A percentile compares a stretch with the other conserved stretches of the same genome.
phyloP scores from a whole-genome alignment of 2,797 vertebrate genomes.

The Okamejei kenojei region DNA sequence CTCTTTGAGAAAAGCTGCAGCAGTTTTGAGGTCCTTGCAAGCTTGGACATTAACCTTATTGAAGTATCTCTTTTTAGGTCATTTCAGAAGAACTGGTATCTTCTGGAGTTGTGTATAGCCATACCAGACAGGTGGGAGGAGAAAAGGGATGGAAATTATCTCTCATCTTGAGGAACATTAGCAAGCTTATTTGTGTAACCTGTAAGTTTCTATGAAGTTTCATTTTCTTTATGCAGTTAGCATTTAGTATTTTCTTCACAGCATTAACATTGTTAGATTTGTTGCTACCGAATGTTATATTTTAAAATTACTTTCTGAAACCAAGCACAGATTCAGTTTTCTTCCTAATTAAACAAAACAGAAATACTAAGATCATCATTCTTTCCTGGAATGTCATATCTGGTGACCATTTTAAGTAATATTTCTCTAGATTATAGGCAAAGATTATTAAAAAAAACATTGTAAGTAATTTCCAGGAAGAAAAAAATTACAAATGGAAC shows the following conservation, averaged over 20 bases:
- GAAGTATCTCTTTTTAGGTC: too few species aligned
- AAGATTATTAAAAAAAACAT: neutral
- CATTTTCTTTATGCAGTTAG: neutral
- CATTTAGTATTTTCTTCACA: neutral
- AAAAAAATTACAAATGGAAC: neutral
- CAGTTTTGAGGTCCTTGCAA: too few species aligned
- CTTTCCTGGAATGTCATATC: neutral
- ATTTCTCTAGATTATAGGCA: neutral
- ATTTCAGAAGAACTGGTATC: too few species aligned
- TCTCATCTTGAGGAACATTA: neutral
- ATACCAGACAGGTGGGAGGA: neutral
- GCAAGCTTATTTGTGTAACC: neutral
- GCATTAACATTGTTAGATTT: neutral
- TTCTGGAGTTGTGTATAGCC: too few species aligned
- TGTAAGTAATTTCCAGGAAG: neutral
- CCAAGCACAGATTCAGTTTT: neutral
- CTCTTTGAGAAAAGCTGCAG: too few species aligned
- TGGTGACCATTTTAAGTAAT: neutral
- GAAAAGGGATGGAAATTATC: neutral
- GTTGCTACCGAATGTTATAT: neutral
- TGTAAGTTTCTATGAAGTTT: neutral
- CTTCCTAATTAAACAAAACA: neutral
- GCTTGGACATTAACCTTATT: too few species aligned
- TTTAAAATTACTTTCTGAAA: neutral
- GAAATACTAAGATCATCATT: neutral